A percentile compares a stretch with the other conserved stretches of the same genome.
Conservation (phyloP, 2,888 invertebrate genomes). For the Gari tellinella region DNA sequence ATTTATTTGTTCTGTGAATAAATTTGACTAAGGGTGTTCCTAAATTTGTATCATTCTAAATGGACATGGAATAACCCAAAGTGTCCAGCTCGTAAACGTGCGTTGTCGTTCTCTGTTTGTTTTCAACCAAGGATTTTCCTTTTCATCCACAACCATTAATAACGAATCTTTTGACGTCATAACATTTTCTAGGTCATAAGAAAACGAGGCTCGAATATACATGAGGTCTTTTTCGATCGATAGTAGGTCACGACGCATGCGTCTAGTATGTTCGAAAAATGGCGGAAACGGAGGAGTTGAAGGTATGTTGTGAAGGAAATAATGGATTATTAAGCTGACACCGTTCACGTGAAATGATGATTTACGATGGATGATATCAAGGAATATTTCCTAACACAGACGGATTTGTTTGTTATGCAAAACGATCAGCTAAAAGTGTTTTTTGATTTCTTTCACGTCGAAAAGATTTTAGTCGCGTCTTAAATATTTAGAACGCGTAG, state of each 20-base stretch:
- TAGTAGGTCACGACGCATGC: conserved; percentile 60
- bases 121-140: too few species aligned
- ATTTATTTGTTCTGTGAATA: too few species aligned
- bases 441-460: conserved; percentile 19
- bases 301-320: conserved; percentile 60
- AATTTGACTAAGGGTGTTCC: too few species aligned
- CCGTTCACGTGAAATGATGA: too few species aligned
- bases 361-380: neutral
- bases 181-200: neutral
- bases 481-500: conserved; percentile 54
- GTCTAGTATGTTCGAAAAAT: conserved; percentile 59
- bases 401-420: neutral
- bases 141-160: too few species aligned
- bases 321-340: too few species aligned
- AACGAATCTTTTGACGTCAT: too few species aligned
- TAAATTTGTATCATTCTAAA: too few species aligned
- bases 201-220: conserved; percentile 48
- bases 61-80: too few species aligned
- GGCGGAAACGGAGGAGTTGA: conserved; percentile 79
- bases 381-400: neutral
- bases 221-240: conserved; percentile 18
- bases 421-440: neutral
- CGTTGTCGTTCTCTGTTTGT: too few species aligned
- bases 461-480: conserved; percentile 45
- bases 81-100: too few species aligned